A percentile compares a stretch with the other conserved stretches of the same genome.
Evolutionary conservation across 2,113 vertebrate genomes (phyloP).

Genomic region (Xiphophorus maculatus): DNA sequence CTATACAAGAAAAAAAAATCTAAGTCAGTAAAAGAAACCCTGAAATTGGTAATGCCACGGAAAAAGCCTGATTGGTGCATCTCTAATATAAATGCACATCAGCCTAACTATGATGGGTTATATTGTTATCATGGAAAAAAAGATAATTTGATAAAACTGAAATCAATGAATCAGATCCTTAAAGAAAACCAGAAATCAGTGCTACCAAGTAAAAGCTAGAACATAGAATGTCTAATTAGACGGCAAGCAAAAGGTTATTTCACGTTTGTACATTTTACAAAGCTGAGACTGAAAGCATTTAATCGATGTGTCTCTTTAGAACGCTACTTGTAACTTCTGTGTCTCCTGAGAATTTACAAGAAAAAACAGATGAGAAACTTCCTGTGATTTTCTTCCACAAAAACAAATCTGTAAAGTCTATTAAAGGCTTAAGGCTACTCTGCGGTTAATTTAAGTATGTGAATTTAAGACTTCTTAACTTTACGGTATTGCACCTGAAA

Average conservation of each 20-base stretch:
- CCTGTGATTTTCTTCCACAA: slow-evolving; percentile 25
- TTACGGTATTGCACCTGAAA: slow-evolving; percentile 55
- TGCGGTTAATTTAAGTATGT: slow-evolving; percentile 30
- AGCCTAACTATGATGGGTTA: not conserved
- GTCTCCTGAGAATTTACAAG: slow-evolving; percentile 34
- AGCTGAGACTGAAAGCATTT: not conserved
- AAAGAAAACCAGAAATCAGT: not conserved
- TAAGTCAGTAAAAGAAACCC: not conserved
- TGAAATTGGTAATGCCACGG: not conserved
- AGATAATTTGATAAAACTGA: not conserved
- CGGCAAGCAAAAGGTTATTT: not conserved
- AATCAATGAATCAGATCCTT: not conserved
- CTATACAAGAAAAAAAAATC: not conserved
- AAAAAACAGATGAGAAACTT: slow-evolving; percentile 51
- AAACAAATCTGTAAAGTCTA: slow-evolving; percentile 48
- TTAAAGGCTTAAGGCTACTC: slow-evolving; percentile 38
- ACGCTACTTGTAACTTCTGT: slow-evolving; percentile 16
- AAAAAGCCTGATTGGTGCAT: not conserved
- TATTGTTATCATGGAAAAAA: not conserved
- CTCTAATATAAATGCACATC: not conserved
- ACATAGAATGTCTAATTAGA: not conserved
- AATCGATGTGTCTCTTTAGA: not conserved
- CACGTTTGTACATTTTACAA: not conserved
- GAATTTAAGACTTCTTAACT: slow-evolving; percentile 41
- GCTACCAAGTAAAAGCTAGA: no score